Conservation (phyloP, 2,113 vertebrate genomes). For the Rhombomys opimus region DNA sequence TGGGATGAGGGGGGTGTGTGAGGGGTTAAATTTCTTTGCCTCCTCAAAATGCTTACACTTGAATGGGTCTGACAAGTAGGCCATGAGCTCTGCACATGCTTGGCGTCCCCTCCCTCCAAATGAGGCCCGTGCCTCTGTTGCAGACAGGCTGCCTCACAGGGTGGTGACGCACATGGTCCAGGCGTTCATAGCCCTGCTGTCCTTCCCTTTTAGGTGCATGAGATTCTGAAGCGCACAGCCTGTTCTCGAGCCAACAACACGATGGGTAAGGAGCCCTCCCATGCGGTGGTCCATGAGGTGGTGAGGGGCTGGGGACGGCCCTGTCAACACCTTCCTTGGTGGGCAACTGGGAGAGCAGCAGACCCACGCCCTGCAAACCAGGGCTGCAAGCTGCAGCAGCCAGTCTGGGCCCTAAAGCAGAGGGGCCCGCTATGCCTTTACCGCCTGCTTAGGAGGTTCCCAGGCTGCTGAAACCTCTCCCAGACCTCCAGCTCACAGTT, state of each 20-base stretch:
- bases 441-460: too few species aligned
- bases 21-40: not conserved
- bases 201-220: conserved; percentile 90
- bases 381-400: not conserved
- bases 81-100: conserved; percentile 13
- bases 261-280: conserved; percentile 91
- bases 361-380: not conserved
- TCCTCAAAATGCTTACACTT: conserved; percentile 37
- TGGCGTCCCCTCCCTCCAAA: not conserved
- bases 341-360: not conserved
- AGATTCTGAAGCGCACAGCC: conserved; percentile 94
- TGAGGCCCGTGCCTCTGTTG: not conserved
- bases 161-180: not conserved
- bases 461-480: not conserved
- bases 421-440: rapidly evolving
- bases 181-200: conserved; percentile 2
- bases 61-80: not conserved
- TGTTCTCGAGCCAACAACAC: conserved; percentile 93
- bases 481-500: not conserved
- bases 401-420: not conserved
- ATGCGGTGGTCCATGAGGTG: not conserved
- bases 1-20: rapidly evolving
- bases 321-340: conserved; percentile 59
- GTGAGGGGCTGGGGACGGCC: not conserved
- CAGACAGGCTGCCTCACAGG: not conserved